These are phyloP conservation scores for Rhea pennata DNA, from an alignment of 2,113 vertebrate genomes.

Conservation along the genomic window DNA sequence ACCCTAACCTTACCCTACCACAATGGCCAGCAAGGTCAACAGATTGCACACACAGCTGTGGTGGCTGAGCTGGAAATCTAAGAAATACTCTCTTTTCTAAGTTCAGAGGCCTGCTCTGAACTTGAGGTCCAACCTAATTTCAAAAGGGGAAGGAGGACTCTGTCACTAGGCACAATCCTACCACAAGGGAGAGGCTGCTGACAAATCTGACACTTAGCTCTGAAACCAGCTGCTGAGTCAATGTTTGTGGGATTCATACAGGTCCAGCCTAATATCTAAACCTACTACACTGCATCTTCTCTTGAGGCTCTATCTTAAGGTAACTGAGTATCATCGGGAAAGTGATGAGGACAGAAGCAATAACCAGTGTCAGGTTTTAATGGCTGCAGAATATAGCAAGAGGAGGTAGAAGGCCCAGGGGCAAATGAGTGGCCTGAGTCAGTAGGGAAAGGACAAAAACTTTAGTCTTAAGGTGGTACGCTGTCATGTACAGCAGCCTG, in stretches of 20 bases:
- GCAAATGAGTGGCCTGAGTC: background rate
- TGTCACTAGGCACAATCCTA: background rate
- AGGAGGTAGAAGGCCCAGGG: background rate
- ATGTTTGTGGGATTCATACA: background rate
- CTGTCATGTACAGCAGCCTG: background rate
- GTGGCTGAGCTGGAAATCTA: background rate
- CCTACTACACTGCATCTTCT: background rate
- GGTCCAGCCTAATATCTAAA: background rate
- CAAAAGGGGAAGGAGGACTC: background rate
- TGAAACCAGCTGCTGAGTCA: background rate
- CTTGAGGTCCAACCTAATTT: background rate
- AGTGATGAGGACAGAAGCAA: background rate
- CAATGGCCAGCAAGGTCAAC: background rate
- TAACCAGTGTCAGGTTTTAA: background rate
- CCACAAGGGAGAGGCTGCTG: background rate
- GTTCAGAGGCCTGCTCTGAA: background rate
- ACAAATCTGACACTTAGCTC: background rate
- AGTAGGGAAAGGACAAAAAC: background rate
- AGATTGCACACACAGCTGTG: background rate
- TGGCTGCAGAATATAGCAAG: rapidly evolving
- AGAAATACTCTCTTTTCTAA: background rate
- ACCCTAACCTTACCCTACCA: background rate
- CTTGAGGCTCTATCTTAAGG: background rate
- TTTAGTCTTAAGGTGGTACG: background rate
- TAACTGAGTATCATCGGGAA: background rate